Evolutionary conservation across 1,140 invertebrate genomes (phyloP).

Genomic region (Radopholus similis): DNA sequence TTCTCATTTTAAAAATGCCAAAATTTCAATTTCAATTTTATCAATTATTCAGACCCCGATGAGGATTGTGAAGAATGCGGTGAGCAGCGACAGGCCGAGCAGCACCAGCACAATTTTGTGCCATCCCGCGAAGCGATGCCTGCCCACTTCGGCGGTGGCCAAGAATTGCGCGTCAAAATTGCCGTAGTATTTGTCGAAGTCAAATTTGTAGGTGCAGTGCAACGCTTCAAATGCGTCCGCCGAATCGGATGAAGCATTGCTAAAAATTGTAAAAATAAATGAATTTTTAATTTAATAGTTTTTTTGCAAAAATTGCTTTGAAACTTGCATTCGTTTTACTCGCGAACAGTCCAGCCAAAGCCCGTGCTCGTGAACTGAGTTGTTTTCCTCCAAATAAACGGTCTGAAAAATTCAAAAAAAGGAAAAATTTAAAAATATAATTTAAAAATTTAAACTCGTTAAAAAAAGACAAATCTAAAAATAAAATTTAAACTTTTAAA

Average conservation of each 20-base stretch:
- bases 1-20: too few species aligned
- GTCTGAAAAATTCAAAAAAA: neutral
- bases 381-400: neutral
- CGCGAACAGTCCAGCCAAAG: constrained; percentile 4
- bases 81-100: too few species aligned
- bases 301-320: neutral
- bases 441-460: neutral
- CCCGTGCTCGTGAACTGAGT: neutral
- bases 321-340: too few species aligned
- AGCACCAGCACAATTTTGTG: neutral
- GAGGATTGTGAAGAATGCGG: too few species aligned
- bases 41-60: too few species aligned
- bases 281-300: neutral
- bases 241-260: too few species aligned
- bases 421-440: neutral
- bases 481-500: neutral
- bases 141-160: neutral
- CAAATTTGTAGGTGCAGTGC: neutral
- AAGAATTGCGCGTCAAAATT: constrained; percentile 1
- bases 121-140: neutral
- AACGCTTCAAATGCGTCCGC: neutral
- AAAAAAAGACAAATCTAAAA: neutral
- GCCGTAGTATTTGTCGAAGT: neutral
- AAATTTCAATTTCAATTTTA: too few species aligned
- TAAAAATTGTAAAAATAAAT: neutral